Evolutionary conservation across 2,888 invertebrate species (phyloP).

Genomic region (Ctena decussata): DNA sequence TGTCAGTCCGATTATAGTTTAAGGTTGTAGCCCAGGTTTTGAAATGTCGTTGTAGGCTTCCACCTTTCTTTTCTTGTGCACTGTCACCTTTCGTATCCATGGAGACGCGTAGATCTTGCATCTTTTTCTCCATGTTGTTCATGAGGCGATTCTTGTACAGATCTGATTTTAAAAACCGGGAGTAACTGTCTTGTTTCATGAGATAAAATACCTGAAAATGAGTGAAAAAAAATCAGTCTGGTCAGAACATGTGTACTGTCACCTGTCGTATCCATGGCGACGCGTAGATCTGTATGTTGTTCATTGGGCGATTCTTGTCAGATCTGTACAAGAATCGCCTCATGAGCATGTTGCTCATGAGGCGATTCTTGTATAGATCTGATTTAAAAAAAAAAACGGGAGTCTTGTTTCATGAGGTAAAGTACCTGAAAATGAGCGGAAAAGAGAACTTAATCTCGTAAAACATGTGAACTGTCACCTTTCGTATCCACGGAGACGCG

Average conservation of each 20-base stretch:
- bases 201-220: background rate
- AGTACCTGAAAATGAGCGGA: background rate
- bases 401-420: background rate
- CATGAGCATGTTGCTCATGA: background rate
- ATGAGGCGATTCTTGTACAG: background rate
- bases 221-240: too few relatives aligned
- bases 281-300: too few relatives aligned
- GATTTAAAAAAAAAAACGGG: background rate
- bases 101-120: background rate
- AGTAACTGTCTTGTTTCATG: background rate
- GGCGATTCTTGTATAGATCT: background rate
- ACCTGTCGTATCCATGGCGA: too few relatives aligned
- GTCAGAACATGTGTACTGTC: too few relatives aligned
- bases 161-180: background rate
- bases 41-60: background rate
- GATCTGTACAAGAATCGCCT: too few relatives aligned
- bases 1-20: background rate
- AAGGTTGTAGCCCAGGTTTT: too few relatives aligned
- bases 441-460: too few relatives aligned
- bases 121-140: background rate
- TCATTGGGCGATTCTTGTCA: too few relatives aligned
- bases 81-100: background rate
- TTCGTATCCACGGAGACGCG: too few relatives aligned
- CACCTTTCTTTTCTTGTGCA: background rate
- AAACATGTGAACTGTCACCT: too few relatives aligned